phyloP scores from a whole-genome alignment of 2,888 invertebrate species.

The Drosophila monieri region DNA sequence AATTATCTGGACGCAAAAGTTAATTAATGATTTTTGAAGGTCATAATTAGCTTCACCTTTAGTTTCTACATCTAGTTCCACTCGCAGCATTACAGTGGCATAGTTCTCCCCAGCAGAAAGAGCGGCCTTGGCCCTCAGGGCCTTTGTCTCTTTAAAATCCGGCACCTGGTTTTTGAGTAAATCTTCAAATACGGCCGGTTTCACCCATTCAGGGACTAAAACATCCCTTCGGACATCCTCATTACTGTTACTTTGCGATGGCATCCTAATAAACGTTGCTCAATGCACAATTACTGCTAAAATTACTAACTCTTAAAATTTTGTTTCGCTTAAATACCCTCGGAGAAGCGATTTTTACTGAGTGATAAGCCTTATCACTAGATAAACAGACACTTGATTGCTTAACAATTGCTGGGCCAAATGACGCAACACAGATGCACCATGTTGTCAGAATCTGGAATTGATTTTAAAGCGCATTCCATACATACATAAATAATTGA shows the following conservation, averaged over 20 bases:
- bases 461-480: too few relatives aligned
- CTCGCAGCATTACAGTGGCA: slow-evolving; percentile 74
- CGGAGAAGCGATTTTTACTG: neutral
- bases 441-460: neutral
- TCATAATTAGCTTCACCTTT: slow-evolving; percentile 50
- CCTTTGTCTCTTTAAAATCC: slow-evolving; percentile 42
- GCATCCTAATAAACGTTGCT: neutral
- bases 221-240: neutral
- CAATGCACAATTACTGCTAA: neutral
- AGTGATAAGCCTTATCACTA: neutral
- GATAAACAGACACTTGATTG: neutral
- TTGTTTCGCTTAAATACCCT: slow-evolving; percentile 9
- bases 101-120: slow-evolving; percentile 77
- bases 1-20: neutral
- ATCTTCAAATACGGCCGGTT: slow-evolving; percentile 36
- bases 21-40: slow-evolving; percentile 73
- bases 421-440: neutral
- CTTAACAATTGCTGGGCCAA: too few relatives aligned
- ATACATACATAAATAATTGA: neutral
- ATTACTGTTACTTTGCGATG: slow-evolving; percentile 10
- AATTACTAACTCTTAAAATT: neutral
- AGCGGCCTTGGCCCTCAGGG: slow-evolving; percentile 53
- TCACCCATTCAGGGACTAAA: slow-evolving; percentile 40
- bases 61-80: slow-evolving; percentile 67
- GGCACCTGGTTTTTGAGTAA: slow-evolving; percentile 27